phyloP scores from a whole-genome alignment of 2,797 vertebrate genomes.

The Tiaroga cobitis region DNA sequence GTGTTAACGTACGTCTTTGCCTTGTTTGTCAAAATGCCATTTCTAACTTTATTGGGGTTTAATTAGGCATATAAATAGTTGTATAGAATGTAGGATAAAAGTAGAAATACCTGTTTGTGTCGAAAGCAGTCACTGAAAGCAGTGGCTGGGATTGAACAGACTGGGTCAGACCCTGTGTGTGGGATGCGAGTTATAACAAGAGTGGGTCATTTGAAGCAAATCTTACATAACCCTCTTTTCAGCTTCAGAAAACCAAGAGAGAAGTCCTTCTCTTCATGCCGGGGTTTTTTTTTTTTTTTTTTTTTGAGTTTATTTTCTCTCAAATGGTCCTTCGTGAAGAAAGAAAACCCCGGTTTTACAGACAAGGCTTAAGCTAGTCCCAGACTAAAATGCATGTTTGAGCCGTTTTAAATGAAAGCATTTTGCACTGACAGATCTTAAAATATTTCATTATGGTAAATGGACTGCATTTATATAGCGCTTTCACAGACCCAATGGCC shows the following conservation, averaged over 20 bases:
- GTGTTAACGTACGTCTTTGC: background rate
- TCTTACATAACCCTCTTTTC: slow-evolving; percentile 58
- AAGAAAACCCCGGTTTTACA: background rate
- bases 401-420: background rate
- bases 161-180: slow-evolving; percentile 60
- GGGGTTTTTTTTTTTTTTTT: background rate
- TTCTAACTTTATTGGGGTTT: background rate
- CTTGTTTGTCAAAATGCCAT: background rate
- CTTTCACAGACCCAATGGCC: no score
- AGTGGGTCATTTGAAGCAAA: slow-evolving; percentile 57
- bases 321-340: background rate
- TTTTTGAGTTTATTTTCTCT: background rate
- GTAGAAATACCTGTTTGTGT: slow-evolving; percentile 19
- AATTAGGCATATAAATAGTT: background rate
- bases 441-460: background rate
- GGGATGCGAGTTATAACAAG: slow-evolving; percentile 58
- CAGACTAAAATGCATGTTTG: background rate
- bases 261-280: slow-evolving; percentile 36
- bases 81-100: background rate
- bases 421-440: background rate
- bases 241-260: slow-evolving; percentile 43
- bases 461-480: no score
- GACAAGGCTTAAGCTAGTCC: background rate
- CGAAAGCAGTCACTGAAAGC: slow-evolving; percentile 8
- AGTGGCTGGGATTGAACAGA: slow-evolving; percentile 56